Evolutionary conservation across 2,113 vertebrate species (phyloP).

Genomic region (Chlamydotis undulata): DNA sequence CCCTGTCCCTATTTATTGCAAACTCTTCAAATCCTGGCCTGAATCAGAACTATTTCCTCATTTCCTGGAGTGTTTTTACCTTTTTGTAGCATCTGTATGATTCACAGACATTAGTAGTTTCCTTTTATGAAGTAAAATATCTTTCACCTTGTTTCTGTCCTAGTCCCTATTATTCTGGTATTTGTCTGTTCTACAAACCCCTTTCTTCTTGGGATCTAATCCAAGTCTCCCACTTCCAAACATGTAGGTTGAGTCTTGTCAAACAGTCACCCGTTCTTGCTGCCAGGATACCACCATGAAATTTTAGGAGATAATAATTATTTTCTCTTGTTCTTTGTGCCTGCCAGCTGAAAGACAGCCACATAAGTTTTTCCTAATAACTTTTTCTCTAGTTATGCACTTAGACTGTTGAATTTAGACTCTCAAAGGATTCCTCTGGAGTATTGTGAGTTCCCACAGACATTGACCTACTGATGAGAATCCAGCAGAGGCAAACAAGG

Average conservation of each 20-base stretch:
- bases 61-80: conserved; percentile 50
- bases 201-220: background rate
- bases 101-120: conserved; percentile 10
- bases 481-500: background rate
- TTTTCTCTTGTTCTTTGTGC: background rate
- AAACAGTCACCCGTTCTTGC: background rate
- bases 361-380: background rate
- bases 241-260: background rate
- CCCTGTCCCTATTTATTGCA: conserved; percentile 5
- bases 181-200: conserved; percentile 27
- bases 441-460: background rate
- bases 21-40: background rate
- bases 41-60: background rate
- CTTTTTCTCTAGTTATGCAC: background rate
- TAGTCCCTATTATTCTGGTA: conserved; percentile 19
- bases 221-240: background rate
- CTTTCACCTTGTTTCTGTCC: conserved; percentile 18
- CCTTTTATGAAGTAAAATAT: background rate
- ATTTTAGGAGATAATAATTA: background rate
- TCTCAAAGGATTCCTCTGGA: background rate
- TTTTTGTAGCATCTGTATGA: conserved; percentile 45
- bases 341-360: background rate
- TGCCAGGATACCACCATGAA: background rate
- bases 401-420: background rate
- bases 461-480: background rate